Percentiles rank a stretch among this genome's conserved stretches.
phyloP scores from a whole-genome alignment of 2,113 vertebrate species.

The human (Homo sapiens) region DNA sequence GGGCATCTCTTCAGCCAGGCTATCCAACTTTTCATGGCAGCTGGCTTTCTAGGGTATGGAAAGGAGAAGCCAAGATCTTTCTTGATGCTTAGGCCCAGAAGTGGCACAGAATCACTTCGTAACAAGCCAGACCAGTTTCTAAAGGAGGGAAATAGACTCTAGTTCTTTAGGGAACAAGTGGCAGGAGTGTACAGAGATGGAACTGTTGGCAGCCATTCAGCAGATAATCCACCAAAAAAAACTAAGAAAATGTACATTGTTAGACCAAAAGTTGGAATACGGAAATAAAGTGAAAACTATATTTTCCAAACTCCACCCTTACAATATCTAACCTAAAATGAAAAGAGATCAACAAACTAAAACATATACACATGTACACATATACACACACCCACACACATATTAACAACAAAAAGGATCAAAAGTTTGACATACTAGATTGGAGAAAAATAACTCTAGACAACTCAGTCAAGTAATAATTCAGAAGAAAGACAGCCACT shows the following conservation, averaged over 20 bases:
- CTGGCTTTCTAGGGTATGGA: background rate
- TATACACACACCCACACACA: background rate
- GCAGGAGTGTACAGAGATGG: background rate
- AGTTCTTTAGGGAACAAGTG: background rate
- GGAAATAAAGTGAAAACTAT: background rate
- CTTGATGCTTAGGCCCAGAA: background rate
- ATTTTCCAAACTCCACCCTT: background rate
- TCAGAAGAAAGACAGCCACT: background rate
- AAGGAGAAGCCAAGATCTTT: background rate
- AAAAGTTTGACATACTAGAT: background rate
- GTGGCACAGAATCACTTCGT: background rate
- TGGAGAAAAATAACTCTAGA: background rate
- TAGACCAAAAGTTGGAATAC: background rate
- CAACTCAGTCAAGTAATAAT: background rate
- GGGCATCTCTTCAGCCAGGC: background rate
- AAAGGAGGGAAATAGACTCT: background rate
- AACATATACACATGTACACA: background rate
- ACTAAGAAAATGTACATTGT: background rate
- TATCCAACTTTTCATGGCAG: background rate
- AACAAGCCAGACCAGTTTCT: background rate
- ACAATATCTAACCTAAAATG: background rate
- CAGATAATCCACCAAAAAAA: background rate
- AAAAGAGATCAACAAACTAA: background rate
- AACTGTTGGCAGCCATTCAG: background rate
- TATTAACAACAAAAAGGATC: background rate